phyloP scores from a whole-genome alignment of 2,888 invertebrate genomes.

The Saturnia pavonia region DNA sequence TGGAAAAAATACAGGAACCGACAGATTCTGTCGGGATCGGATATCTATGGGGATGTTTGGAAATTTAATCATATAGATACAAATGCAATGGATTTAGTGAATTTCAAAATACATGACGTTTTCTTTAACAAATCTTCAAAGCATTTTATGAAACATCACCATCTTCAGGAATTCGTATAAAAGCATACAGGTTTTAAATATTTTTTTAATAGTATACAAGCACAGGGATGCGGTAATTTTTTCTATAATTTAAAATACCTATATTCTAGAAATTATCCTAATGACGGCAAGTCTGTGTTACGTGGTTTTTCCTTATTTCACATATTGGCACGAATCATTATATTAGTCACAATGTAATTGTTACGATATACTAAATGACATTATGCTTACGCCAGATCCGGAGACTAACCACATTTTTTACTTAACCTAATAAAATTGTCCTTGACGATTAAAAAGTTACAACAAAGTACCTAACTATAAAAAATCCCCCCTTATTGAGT shows the following conservation, averaged over 20 bases:
- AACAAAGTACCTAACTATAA: not conserved
- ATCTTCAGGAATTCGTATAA: too few species aligned
- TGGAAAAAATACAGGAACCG: too few species aligned
- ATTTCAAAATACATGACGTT: too few species aligned
- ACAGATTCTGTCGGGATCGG: too few species aligned
- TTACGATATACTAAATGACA: not conserved
- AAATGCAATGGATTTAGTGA: too few species aligned
- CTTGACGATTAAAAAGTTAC: not conserved
- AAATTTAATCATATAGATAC: too few species aligned
- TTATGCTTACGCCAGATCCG: not conserved
- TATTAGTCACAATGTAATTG: not conserved
- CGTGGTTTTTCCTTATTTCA: constrained; percentile 4
- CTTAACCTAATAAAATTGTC: constrained; percentile 1
- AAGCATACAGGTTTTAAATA: not conserved
- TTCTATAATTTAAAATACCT: too few species aligned
- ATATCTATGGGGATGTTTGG: too few species aligned
- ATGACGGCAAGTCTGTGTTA: not conserved
- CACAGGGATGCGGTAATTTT: too few species aligned
- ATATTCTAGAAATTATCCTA: not conserved
- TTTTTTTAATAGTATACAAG: too few species aligned
- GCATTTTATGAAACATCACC: too few species aligned
- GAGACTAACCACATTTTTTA: constrained; percentile 8
- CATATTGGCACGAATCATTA: not conserved
- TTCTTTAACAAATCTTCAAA: too few species aligned
- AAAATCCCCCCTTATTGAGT: not conserved